Conservation (phyloP, 2,797 vertebrate species). For the Macropodus opercularis region DNA sequence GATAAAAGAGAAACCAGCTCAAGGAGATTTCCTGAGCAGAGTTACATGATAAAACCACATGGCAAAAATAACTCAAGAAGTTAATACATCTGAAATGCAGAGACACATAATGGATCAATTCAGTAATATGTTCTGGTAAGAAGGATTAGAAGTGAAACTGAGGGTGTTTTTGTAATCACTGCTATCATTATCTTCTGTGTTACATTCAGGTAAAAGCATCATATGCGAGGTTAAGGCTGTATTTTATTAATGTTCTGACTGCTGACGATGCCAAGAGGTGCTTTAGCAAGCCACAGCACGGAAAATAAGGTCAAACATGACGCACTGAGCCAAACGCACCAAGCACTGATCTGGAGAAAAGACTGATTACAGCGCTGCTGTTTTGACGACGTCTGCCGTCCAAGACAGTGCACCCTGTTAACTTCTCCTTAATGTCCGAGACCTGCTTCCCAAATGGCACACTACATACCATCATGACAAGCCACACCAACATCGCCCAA, state of each 20-base stretch:
- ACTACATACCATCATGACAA: conserved; percentile 73
- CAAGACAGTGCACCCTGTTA: conserved; percentile 71
- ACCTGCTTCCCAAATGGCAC: conserved; percentile 72
- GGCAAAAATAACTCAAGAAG: conserved; percentile 44
- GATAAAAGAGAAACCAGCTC: conserved; percentile 60
- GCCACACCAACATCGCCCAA: conserved; percentile 80
- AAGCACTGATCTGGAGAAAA: conserved; percentile 58
- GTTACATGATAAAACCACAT: conserved; percentile 66
- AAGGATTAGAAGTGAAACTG: conserved; percentile 27
- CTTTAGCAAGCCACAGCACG: conserved; percentile 57
- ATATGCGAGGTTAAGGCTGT: conserved; percentile 37
- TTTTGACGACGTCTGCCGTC: conserved; percentile 66
- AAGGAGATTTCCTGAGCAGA: conserved; percentile 48
- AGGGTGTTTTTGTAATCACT: conserved; percentile 48
- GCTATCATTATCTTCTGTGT: conserved; percentile 29
- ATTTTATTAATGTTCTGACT: conserved; percentile 56
- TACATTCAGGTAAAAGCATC: conserved; percentile 37
- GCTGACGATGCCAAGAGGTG: conserved; percentile 50
- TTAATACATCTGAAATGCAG: conserved; percentile 52
- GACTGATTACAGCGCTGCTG: conserved; percentile 75
- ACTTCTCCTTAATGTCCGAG: conserved; percentile 74
- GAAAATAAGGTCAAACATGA: conserved; percentile 68
- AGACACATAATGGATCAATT: conserved; percentile 45
- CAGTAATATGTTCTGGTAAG: conserved; percentile 38
- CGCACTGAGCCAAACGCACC: conserved; percentile 64